Percentiles rank a stretch among this genome's conserved stretches.
Conservation (phyloP, 2,888 invertebrate genomes). For the Cryptocheilus praepositus region DNA sequence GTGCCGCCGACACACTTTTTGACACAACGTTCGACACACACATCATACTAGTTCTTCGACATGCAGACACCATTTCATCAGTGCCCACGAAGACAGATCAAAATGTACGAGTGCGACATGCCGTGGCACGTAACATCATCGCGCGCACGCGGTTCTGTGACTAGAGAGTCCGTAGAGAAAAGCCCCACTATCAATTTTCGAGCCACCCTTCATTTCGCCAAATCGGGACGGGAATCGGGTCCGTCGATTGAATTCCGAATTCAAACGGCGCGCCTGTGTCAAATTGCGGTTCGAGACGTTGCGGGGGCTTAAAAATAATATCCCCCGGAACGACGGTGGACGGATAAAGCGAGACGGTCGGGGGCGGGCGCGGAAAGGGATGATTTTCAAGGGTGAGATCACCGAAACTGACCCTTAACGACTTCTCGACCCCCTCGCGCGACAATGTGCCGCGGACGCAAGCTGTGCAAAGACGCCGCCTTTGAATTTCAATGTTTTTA, state of each 20-base stretch:
- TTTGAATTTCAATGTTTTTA: constrained; percentile 76
- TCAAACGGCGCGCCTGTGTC: constrained; percentile 70
- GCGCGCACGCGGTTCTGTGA: too few relatives aligned
- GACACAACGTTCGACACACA: too few relatives aligned
- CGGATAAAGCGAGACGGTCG: constrained; percentile 32
- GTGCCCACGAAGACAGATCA: too few relatives aligned
- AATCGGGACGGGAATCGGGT: constrained; percentile 56
- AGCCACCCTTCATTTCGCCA: constrained; percentile 64
- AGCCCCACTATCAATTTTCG: constrained; percentile 50
- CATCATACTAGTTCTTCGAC: too few relatives aligned
- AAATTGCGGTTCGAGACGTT: constrained; percentile 63
- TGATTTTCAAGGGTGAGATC: constrained; percentile 32
- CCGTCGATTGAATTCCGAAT: constrained; percentile 71
- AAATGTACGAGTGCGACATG: too few relatives aligned
- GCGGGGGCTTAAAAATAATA: constrained; percentile 68
- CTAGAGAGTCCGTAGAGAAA: neutral
- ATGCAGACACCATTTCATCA: too few relatives aligned
- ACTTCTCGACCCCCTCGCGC: constrained; percentile 66
- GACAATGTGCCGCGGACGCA: constrained; percentile 26
- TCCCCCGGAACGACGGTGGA: constrained; percentile 46
- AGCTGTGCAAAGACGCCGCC: constrained; percentile 63
- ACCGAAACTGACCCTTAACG: constrained; percentile 75
- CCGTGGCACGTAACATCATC: too few relatives aligned
- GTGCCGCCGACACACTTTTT: too few relatives aligned
- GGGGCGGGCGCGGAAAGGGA: constrained; percentile 24